A percentile compares a stretch with the other conserved stretches of the same genome.
These are phyloP conservation scores for Campoplex capitator DNA, from an alignment of 2,888 invertebrate species.

Conservation along the genomic window DNA sequence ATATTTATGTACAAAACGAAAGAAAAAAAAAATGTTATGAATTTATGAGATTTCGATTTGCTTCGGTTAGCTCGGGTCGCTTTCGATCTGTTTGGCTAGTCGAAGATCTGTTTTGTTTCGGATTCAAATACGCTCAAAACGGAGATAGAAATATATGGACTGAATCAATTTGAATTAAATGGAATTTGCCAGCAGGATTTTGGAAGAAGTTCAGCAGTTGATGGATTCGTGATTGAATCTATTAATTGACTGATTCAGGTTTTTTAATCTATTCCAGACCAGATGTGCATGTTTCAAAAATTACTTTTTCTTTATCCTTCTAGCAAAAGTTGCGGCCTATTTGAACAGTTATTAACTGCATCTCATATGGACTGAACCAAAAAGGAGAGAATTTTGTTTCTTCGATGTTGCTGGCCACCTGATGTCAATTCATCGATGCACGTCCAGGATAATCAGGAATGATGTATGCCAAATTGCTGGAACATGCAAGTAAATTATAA, in stretches of 20 bases:
- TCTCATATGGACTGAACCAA: not conserved
- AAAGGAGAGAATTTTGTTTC: not conserved
- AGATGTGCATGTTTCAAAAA: not conserved
- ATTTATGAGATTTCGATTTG: constrained; percentile 11
- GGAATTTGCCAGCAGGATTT: not conserved
- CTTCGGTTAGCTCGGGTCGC: not conserved
- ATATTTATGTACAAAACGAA: constrained; percentile 2
- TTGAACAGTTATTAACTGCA: not conserved
- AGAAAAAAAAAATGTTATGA: not conserved
- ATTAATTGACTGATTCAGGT: not conserved
- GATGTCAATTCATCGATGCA: not conserved
- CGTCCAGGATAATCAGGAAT: too few relatives aligned
- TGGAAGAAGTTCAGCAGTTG: not conserved
- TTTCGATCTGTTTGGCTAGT: not conserved
- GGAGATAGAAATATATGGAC: not conserved
- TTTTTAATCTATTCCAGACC: not conserved
- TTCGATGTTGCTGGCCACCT: not conserved
- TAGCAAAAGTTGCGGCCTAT: not conserved
- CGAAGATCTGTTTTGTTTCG: not conserved
- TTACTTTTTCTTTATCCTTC: not conserved
- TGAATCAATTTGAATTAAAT: not conserved
- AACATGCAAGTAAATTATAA: not conserved
- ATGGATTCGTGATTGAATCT: not conserved
- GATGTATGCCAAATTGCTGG: too few relatives aligned
- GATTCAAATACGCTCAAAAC: not conserved